These are phyloP conservation scores for Monomorium pharaonis DNA, from an alignment of 1,140 invertebrate genomes.

Conservation along the genomic window DNA sequence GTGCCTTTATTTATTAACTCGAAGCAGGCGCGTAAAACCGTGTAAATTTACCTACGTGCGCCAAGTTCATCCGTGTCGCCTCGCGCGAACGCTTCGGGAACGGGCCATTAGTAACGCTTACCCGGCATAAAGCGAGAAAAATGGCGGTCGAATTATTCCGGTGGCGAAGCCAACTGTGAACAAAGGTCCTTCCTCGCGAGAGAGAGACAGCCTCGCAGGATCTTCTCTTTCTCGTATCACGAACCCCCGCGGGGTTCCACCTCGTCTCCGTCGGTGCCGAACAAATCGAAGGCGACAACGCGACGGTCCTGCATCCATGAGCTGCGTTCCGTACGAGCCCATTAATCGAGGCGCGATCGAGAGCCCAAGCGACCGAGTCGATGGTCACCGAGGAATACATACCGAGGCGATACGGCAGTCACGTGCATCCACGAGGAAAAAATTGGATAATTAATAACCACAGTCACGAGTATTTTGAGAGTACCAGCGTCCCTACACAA, in stretches of 20 bases:
- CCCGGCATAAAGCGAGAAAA: conserved; percentile 78
- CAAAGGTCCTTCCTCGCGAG: conserved; percentile 64
- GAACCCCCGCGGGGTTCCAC: conserved; percentile 70
- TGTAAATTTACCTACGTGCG: conserved; percentile 38
- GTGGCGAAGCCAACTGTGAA: conserved; percentile 62
- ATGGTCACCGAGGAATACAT: conserved; percentile 24
- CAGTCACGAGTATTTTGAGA: background rate
- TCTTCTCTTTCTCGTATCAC: conserved; percentile 52
- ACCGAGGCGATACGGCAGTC: background rate
- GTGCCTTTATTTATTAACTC: conserved; percentile 55
- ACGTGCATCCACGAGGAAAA: conserved; percentile 13
- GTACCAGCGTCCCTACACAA: background rate
- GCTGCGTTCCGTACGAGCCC: background rate
- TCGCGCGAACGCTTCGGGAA: conserved; percentile 46
- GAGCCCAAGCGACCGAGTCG: conserved; percentile 19
- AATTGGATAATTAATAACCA: conserved; percentile 49
- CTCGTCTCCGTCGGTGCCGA: conserved; percentile 42
- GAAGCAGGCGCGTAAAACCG: conserved; percentile 49
- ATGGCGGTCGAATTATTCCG: conserved; percentile 77
- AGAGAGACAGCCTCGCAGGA: conserved; percentile 57
- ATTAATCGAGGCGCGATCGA: conserved; percentile 68
- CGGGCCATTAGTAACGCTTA: conserved; percentile 78
- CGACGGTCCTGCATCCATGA: conserved; percentile 10
- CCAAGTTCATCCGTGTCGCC: background rate
- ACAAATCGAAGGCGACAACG: conserved; percentile 50